Evolutionary conservation across 2,797 vertebrate genomes (phyloP).

Genomic region (Myiothlypis coronata): DNA sequence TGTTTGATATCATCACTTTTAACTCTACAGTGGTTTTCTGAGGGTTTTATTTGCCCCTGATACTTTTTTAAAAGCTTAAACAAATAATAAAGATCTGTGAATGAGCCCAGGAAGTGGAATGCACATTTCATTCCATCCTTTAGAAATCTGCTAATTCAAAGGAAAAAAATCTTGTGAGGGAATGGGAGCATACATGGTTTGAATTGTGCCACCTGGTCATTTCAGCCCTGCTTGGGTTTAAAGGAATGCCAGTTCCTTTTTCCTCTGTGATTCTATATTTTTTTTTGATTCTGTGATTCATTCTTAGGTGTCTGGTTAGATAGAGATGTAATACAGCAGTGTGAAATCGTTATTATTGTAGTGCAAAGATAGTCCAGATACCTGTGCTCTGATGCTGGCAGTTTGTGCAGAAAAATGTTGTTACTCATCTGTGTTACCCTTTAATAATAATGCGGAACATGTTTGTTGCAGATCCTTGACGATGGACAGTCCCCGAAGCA

Average conservation of each 20-base stretch:
- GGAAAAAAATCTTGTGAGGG: background rate
- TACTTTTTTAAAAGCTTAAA: background rate
- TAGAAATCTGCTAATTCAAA: background rate
- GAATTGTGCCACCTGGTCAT: background rate
- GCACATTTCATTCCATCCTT: background rate
- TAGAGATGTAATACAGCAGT: background rate
- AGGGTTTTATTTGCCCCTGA: background rate
- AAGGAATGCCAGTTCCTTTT: background rate
- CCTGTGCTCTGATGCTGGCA: background rate
- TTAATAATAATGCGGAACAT: background rate
- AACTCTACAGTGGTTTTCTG: background rate
- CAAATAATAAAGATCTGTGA: background rate
- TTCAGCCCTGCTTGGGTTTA: background rate
- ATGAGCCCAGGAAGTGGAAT: background rate
- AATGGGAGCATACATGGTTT: background rate
- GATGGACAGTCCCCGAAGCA: constrained; percentile 86
- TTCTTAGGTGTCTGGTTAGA: background rate
- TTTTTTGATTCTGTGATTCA: background rate
- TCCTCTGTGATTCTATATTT: background rate
- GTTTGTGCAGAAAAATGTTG: background rate
- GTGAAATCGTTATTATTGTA: background rate
- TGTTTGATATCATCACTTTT: background rate
- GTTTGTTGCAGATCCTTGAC: constrained; percentile 84
- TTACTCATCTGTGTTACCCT: background rate
- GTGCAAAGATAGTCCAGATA: background rate